Conservation (phyloP, 1,140 invertebrate species). For the Lordiphosa collinella region DNA sequence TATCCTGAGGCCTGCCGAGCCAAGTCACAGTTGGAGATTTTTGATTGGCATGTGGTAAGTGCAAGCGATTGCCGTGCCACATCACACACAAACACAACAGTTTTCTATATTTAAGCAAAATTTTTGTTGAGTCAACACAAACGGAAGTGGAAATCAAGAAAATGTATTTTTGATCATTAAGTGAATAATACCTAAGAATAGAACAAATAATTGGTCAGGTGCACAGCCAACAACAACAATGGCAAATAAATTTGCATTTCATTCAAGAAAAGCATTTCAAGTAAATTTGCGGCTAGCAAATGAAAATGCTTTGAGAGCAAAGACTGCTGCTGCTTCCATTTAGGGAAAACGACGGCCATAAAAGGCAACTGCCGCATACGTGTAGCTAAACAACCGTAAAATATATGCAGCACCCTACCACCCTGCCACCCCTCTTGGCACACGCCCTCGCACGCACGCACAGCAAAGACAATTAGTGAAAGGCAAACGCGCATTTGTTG, state of each 20-base stretch:
- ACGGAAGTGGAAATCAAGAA: conserved; percentile 61
- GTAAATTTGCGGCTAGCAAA: conserved; percentile 41
- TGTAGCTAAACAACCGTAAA: conserved; percentile 72
- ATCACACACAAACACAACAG: conserved; percentile 9
- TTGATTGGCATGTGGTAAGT: conserved; percentile 67
- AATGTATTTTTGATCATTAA: conserved; percentile 69
- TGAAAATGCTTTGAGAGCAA: conserved; percentile 19
- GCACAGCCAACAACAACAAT: conserved; percentile 21
- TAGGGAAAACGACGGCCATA: conserved; percentile 55
- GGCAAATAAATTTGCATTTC: conserved; percentile 56
- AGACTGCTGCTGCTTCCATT: conserved; percentile 19
- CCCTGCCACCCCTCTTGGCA: neutral
- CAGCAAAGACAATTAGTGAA: conserved; percentile 73
- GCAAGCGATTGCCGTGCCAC: neutral
- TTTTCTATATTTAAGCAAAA: conserved; percentile 24
- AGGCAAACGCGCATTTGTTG: conserved; percentile 46
- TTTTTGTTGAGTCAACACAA: conserved; percentile 54
- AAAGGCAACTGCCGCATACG: conserved; percentile 70
- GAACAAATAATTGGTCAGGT: conserved; percentile 50
- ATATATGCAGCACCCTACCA: conserved; percentile 55
- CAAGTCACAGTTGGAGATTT: conserved; percentile 56
- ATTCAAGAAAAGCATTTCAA: conserved; percentile 40
- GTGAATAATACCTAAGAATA: conserved; percentile 39
- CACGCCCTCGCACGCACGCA: conserved; percentile 41
- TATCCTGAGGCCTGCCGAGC: conserved; percentile 1